Conservation (phyloP, 1,140 invertebrate species). For the Lamellibrachia luymesi region DNA sequence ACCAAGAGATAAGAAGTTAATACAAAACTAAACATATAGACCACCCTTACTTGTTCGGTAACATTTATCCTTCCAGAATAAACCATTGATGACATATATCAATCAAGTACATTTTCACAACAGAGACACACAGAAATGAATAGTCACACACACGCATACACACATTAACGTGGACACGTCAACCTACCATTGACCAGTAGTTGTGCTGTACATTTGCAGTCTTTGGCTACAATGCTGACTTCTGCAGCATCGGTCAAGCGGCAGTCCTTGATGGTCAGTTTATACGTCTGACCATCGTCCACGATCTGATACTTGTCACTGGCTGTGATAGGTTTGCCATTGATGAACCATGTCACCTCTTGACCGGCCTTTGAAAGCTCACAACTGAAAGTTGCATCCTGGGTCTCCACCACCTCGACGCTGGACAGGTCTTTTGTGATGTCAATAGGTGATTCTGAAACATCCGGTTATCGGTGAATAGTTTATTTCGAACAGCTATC, state of each 20-base stretch:
- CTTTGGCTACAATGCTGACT: conserved; percentile 78
- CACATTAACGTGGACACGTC: background rate
- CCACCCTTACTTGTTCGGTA: background rate
- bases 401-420: conserved; percentile 26
- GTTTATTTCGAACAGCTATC: background rate
- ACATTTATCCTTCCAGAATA: background rate
- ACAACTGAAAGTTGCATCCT: conserved; percentile 28
- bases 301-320: conserved; percentile 21
- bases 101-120: background rate
- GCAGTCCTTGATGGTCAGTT: conserved; percentile 38
- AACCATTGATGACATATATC: background rate
- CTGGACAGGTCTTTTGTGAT: conserved; percentile 27
- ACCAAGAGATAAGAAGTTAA: too few species aligned
- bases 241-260: conserved; percentile 80
- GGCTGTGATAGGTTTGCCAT: conserved; percentile 60
- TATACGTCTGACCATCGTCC: conserved; percentile 35
- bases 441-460: conserved; percentile 23
- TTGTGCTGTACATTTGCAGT: conserved; percentile 75
- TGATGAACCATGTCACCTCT: conserved; percentile 78
- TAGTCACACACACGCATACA: background rate
- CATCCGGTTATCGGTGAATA: background rate
- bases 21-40: too few species aligned
- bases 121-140: background rate
- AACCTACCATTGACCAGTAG: conserved; percentile 78
- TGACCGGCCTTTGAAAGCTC: conserved; percentile 71